phyloP scores from a whole-genome alignment of 2,888 invertebrate species.

The Nomada flava region DNA sequence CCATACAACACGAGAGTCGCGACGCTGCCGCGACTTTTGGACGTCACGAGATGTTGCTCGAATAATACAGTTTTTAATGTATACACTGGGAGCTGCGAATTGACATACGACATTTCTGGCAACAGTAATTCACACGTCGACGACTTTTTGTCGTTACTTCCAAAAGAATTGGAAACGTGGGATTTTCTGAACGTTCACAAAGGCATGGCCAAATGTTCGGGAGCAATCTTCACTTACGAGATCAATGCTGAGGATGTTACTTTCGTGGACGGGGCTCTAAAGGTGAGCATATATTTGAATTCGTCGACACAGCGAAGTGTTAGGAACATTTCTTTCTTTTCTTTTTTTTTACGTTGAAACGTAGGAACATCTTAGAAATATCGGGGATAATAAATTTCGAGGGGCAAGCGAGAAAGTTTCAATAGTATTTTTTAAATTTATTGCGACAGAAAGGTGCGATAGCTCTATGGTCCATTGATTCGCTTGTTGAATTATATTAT shows the following conservation, averaged over 20 bases:
- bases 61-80: conserved; percentile 54
- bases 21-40: conserved; percentile 40
- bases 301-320: neutral
- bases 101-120: neutral
- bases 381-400: neutral
- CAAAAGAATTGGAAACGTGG: neutral
- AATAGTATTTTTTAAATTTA: too few relatives aligned
- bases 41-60: conserved; percentile 71
- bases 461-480: too few relatives aligned
- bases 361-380: neutral
- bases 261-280: conserved; percentile 19
- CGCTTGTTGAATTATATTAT: too few relatives aligned
- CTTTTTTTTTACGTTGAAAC: neutral
- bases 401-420: too few relatives aligned
- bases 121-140: neutral
- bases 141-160: conserved; percentile 37
- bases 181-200: conserved; percentile 30
- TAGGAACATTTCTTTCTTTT: too few relatives aligned
- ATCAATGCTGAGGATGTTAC: conserved; percentile 48
- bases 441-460: too few relatives aligned
- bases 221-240: conserved; percentile 70
- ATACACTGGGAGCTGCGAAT: conserved; percentile 54
- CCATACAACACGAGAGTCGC: too few relatives aligned
- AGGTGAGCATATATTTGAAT: conserved; percentile 41
- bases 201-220: conserved; percentile 59